A percentile compares a stretch with the other conserved stretches of the same genome.
Conservation (phyloP, 2,888 invertebrate species). For the Cantharis nigra region DNA sequence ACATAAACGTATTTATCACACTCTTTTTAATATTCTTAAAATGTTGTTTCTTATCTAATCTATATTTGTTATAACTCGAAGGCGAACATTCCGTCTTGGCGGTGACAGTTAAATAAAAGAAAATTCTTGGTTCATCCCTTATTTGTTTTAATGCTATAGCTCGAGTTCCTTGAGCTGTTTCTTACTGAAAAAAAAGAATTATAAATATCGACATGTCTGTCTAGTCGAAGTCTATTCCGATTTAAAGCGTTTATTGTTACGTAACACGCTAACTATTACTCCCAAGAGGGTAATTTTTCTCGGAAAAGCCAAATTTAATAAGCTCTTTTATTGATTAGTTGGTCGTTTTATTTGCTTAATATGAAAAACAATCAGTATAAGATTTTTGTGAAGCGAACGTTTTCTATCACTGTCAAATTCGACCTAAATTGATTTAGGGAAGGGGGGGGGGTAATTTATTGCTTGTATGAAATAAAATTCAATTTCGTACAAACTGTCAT, state of each 20-base stretch:
- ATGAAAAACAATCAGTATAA: not conserved
- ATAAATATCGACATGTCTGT: not conserved
- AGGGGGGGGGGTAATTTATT: not conserved
- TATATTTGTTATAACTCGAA: conserved; percentile 7
- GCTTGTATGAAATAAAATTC: not conserved
- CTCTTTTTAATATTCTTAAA: conserved; percentile 12
- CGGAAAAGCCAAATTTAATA: not conserved
- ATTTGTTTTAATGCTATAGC: not conserved
- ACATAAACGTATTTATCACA: conserved; percentile 6
- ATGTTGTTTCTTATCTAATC: conserved; percentile 11
- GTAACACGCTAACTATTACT: not conserved
- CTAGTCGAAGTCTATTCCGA: not conserved
- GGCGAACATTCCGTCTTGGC: conserved; percentile 3
- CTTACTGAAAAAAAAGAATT: not conserved
- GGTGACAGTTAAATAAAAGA: not conserved
- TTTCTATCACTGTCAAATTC: conserved; percentile 11
- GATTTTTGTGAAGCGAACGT: not conserved
- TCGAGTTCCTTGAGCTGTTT: not conserved
- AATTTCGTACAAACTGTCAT: conserved; percentile 7
- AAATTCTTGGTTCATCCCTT: not conserved
- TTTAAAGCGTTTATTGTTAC: not conserved
- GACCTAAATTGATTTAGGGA: conserved; percentile 3
- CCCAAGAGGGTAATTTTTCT: not conserved
- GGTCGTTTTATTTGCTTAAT: not conserved
- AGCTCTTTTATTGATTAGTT: not conserved